These are phyloP conservation scores for Strongylocentrotus purpuratus DNA, from an alignment of 35 echinoderm and acorn worm genomes.

Conservation along the genomic window DNA sequence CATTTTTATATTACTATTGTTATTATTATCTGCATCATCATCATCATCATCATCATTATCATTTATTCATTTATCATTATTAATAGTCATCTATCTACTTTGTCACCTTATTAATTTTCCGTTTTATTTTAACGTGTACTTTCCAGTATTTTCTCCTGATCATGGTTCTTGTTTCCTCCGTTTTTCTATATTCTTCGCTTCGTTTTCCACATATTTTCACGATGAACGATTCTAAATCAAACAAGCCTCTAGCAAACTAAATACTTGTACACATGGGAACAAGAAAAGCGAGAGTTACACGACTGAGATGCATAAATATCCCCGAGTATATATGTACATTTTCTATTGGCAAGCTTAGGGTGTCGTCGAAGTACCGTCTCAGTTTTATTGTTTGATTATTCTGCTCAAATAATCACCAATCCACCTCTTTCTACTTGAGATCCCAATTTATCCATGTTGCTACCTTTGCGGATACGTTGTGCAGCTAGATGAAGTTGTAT, in stretches of 20 bases:
- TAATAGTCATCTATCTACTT: not conserved
- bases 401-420: not conserved
- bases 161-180: not conserved
- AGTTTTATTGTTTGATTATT: not conserved
- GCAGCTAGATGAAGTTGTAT: not conserved
- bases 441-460: not conserved
- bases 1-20: too few relatives aligned
- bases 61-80: too few relatives aligned
- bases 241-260: not conserved
- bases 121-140: not conserved
- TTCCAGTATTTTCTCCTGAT: not conserved
- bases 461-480: not conserved
- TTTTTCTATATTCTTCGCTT: not conserved
- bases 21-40: too few relatives aligned
- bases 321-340: not conserved
- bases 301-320: not conserved
- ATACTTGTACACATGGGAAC: not conserved
- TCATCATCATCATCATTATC: too few relatives aligned
- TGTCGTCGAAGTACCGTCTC: not conserved
- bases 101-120: not conserved
- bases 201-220: not conserved
- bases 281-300: not conserved
- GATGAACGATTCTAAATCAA: not conserved
- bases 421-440: not conserved
- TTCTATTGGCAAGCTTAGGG: not conserved